Base-by-base conservation (phyloP, 1,140 invertebrate species). In the Zaprionus tsacasi region DNA sequence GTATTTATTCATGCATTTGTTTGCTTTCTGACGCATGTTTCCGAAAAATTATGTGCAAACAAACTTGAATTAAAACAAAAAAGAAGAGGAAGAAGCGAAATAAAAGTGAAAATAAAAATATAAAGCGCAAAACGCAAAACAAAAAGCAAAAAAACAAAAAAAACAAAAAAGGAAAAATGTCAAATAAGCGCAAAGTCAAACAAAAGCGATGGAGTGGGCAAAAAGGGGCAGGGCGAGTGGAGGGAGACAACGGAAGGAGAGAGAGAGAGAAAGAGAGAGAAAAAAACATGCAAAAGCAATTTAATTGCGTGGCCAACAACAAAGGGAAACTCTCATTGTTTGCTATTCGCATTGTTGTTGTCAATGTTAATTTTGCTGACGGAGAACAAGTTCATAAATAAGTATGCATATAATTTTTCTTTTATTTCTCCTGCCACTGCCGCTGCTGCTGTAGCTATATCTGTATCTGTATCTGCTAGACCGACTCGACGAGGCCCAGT, bases 1-100 rank as follows among this genome's bases (percentile, higher is more conserved):
- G 83, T 79, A 82, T 87, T 87, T 87, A 87, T 87, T 87, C 83
- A 87, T 87, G 82, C 82, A 87, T 87, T 88, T 88, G 83, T 88
- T 88, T 88, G 85, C 80, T 70, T 88, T 88, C 74, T 88, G 83
- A 83, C 83, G 85, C 83, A 89, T 88, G 83, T 80, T 88, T 88
- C 85, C 85, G 67, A 88, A 88, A 88, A 88, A 88, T 88, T 83
- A 88, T 88, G 83, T 81, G 85, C 80, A 83, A 88, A 87, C 80
- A 87, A 89, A 78, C 70, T 88, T 78, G 74, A 83, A 88, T 87
- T 88, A 81, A 88, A 88, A 88, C 50, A 74, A 70, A 81, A 57
- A 77, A 12, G 55, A 35, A 30, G 27, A 30, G 21, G 61, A 30
- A 30, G 61, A 65, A 12, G 55, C 30, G 21, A 63, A 65, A 77